Evolutionary conservation across 1,140 invertebrate species (phyloP), one percentile per base, ranked within the genome.

Genomic region (Samia ricini): DNA sequence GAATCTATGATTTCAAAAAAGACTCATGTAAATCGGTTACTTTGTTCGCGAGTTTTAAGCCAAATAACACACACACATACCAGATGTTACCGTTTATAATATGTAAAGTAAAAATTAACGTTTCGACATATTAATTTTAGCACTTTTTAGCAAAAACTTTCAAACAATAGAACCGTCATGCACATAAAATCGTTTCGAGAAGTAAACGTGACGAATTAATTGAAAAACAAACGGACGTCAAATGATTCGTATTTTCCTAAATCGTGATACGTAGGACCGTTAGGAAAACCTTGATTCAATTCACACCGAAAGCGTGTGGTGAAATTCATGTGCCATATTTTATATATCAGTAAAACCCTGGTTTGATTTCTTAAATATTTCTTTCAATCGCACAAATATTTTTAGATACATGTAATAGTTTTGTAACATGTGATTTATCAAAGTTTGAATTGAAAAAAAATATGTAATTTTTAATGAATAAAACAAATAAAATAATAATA

Each of bases 281-380:
- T 56, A 56, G 23, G 29, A 56, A 18, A 56, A 56, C 24, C 24
- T 29, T 36, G 55, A 56, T 56, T 56, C 36, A 56, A 56, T 56
- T 56, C 26, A 20, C 55, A 56, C 29, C 6, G n/a, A 42, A 42
- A 15, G 12, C 12, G 50, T 52, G 22, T 52, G 18, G 50, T 23
- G 50, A 52, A 52, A 7, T 20, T 52, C 33, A 12, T 10, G 33
- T 1, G 33, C 4, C 33, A 15, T 42, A 1, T 42, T 42, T 42
- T 42, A 42, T 15, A 42, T 15, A 42, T n/a, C n/a, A n/a, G n/a
- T n/a, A n/a, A n/a, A n/a, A n/a, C n/a, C n/a, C n/a, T n/a, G n/a
- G n/a, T n/a, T n/a, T n/a, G n/a, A n/a, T n/a, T n/a, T n/a, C n/a
- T n/a, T n/a, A n/a, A n/a, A n/a, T n/a, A n/a, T n/a, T n/a, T n/a